Evolutionary conservation across 2,888 invertebrate genomes (phyloP).

Genomic region (Orthosia incerta): DNA sequence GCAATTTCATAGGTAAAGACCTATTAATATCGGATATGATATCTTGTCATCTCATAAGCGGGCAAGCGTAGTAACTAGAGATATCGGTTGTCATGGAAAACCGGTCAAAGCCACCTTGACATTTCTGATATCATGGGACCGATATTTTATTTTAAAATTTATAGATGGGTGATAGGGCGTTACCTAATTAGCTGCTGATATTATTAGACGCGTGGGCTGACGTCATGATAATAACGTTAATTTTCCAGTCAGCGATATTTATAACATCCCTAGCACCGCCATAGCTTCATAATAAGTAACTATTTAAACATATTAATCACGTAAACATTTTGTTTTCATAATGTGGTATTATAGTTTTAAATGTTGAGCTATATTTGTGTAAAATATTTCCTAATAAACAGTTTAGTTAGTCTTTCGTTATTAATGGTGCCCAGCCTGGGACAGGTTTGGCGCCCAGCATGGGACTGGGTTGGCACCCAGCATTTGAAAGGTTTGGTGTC

Average conservation of each 20-base stretch:
- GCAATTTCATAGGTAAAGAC: background rate
- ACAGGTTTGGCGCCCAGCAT: background rate
- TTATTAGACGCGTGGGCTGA: slow-evolving; percentile 16
- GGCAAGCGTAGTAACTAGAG: slow-evolving; percentile 34
- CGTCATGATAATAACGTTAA: slow-evolving; percentile 2
- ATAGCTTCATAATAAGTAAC: background rate
- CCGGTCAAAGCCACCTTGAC: slow-evolving; percentile 67
- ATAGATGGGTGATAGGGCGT: slow-evolving; percentile 18
- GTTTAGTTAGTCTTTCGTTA: background rate
- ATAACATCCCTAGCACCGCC: background rate
- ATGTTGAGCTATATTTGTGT: background rate
- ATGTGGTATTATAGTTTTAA: background rate
- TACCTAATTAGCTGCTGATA: slow-evolving; percentile 31
- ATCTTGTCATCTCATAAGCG: slow-evolving; percentile 24
- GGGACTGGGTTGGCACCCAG: background rate
- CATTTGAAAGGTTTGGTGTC: background rate
- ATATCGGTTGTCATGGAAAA: slow-evolving; percentile 68
- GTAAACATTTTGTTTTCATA: background rate
- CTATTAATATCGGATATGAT: slow-evolving; percentile 23
- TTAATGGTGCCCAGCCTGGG: background rate
- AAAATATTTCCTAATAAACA: background rate
- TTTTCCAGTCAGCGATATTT: slow-evolving; percentile 22
- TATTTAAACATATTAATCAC: background rate
- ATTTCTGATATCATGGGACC: slow-evolving; percentile 51
- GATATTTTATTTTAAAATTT: slow-evolving; percentile 45